These are phyloP conservation scores for Myiopsitta monachus DNA, from an alignment of 2,113 vertebrate species.

Conservation along the genomic window DNA sequence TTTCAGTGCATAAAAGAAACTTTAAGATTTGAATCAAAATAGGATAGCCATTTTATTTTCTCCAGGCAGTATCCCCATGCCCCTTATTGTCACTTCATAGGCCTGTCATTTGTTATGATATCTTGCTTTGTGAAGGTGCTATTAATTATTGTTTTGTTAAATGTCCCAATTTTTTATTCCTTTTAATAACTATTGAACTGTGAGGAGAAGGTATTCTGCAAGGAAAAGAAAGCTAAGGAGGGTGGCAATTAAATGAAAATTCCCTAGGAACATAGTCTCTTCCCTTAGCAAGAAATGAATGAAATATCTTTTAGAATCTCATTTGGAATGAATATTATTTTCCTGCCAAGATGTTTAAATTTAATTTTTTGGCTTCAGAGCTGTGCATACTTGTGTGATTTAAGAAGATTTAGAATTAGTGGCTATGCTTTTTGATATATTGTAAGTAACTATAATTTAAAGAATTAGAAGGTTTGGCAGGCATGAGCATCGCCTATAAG, in stretches of 20 bases:
- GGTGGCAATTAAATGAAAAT: neutral
- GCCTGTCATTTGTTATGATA: neutral
- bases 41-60: neutral
- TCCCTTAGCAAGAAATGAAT: neutral
- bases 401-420: neutral
- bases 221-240: neutral
- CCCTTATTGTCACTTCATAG: neutral
- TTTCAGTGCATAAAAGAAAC: neutral
- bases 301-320: neutral
- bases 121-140: neutral
- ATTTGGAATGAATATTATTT: slow-evolving; percentile 15
- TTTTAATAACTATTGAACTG: neutral
- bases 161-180: neutral
- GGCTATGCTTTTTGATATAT: neutral
- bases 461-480: neutral
- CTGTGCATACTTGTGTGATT: neutral
- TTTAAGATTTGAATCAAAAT: neutral
- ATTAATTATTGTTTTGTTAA: neutral
- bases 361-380: neutral
- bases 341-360: neutral
- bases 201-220: neutral
- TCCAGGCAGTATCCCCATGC: neutral
- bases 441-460: neutral
- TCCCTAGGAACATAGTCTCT: neutral
- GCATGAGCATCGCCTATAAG: neutral